Evolutionary conservation across 2,888 invertebrate genomes (phyloP).

Genomic region (Zaprionus obscuricornis): DNA sequence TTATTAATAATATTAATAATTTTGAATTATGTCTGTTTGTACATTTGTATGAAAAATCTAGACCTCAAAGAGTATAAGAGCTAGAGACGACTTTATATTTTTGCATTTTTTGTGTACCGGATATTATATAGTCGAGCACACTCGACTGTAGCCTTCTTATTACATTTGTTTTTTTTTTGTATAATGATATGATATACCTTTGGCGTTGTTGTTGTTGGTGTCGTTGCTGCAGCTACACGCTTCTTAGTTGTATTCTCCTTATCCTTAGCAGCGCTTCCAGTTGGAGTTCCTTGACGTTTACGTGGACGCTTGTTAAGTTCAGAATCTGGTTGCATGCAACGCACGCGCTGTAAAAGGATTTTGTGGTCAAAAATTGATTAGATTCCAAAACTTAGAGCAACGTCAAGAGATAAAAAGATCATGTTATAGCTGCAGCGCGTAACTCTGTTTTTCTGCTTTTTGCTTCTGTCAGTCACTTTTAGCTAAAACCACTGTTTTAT

Average conservation of each 20-base stretch:
- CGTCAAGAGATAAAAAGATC: conserved; percentile 30
- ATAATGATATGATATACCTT: too few relatives aligned
- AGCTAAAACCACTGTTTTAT: conserved; percentile 71
- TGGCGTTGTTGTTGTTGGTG: conserved; percentile 44
- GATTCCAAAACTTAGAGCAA: conserved; percentile 13
- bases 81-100: too few relatives aligned
- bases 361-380: conserved; percentile 15
- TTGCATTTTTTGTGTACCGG: too few relatives aligned
- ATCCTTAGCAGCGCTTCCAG: conserved; percentile 35
- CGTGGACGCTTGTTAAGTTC: conserved; percentile 74
- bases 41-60: too few relatives aligned
- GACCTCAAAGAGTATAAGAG: too few relatives aligned
- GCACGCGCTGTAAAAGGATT: conserved; percentile 76
- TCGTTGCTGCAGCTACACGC: too few relatives aligned
- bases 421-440: conserved; percentile 31
- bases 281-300: conserved; percentile 60
- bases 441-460: conserved; percentile 10
- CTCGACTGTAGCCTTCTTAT: too few relatives aligned
- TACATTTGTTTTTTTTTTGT: too few relatives aligned
- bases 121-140: too few relatives aligned
- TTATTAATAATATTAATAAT: too few relatives aligned
- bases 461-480: conserved; percentile 63
- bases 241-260: conserved; percentile 33
- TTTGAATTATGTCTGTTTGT: too few relatives aligned
- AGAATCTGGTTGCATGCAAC: conserved; percentile 81